Evolutionary conservation across 2,888 invertebrate genomes (phyloP).

Genomic region (Leucozona laternaria): DNA sequence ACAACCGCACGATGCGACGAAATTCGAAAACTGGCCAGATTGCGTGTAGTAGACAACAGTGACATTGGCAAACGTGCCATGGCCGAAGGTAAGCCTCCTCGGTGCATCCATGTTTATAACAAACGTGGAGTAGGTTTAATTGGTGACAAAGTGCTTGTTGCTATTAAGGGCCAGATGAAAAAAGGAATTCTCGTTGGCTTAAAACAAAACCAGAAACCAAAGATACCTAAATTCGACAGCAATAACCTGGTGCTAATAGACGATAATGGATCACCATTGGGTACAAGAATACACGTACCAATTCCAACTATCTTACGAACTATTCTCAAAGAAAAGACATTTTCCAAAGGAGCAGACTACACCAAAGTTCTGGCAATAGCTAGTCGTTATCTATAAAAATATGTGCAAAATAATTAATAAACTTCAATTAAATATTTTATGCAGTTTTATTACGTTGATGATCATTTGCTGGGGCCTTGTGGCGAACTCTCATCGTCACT

Average conservation of each 20-base stretch:
- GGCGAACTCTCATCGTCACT: constrained; percentile 79
- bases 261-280: constrained; percentile 96
- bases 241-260: constrained; percentile 98
- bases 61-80: constrained; percentile 97
- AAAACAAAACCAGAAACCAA: constrained; percentile 91
- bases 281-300: constrained; percentile 97
- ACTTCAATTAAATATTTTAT: background rate
- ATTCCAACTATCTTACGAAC: constrained; percentile 95
- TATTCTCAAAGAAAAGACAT: constrained; percentile 91
- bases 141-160: constrained; percentile 95
- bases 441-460: constrained; percentile 73
- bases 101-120: constrained; percentile 97
- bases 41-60: constrained; percentile 98
- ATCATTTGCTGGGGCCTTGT: constrained; percentile 77
- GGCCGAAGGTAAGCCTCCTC: constrained; percentile 96
- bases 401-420: constrained; percentile 9
- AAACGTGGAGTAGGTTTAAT: constrained; percentile 87
- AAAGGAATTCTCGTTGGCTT: constrained; percentile 95
- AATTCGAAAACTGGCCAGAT: constrained; percentile 89
- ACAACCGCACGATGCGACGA: constrained; percentile 86
- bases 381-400: constrained; percentile 85
- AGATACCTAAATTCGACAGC: constrained; percentile 95
- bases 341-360: constrained; percentile 93
- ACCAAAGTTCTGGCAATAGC: constrained; percentile 96
- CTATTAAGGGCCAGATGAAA: constrained; percentile 97